Percentiles rank a stretch among this genome's conserved stretches.
These are phyloP conservation scores for Vireo griseus DNA, from an alignment of 2,797 vertebrate species.

Conservation along the genomic window DNA sequence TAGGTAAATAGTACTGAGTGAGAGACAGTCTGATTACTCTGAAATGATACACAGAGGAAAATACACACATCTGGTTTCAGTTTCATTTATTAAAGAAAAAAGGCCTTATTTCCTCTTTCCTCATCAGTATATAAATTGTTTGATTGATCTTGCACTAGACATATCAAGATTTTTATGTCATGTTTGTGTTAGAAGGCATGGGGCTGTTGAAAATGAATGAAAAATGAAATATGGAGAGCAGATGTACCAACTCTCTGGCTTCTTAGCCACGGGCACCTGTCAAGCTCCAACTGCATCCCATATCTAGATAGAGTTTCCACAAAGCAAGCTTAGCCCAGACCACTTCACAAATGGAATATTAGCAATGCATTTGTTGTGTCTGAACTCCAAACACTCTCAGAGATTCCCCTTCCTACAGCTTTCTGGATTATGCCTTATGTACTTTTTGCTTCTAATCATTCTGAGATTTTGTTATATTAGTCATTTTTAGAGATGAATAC, in stretches of 20 bases:
- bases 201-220: neutral
- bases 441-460: neutral
- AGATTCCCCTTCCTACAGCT: neutral
- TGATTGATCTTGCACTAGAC: neutral
- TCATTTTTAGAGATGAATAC: neutral
- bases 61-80: neutral
- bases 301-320: neutral
- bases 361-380: neutral
- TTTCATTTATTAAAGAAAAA: neutral
- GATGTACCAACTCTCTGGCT: neutral
- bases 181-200: neutral
- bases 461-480: neutral
- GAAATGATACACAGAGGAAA: neutral
- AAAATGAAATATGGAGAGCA: neutral
- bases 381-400: neutral
- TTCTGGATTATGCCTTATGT: neutral
- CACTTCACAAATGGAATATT: neutral
- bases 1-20: neutral
- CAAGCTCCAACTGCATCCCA: neutral
- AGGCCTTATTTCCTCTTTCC: neutral
- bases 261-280: neutral
- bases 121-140: neutral
- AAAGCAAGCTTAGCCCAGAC: neutral
- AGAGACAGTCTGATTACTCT: neutral
- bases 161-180: neutral